Percentiles rank a stretch among this genome's conserved stretches.
phyloP scores from a whole-genome alignment of 2,797 vertebrate genomes.

The Lateolabrax maculatus region DNA sequence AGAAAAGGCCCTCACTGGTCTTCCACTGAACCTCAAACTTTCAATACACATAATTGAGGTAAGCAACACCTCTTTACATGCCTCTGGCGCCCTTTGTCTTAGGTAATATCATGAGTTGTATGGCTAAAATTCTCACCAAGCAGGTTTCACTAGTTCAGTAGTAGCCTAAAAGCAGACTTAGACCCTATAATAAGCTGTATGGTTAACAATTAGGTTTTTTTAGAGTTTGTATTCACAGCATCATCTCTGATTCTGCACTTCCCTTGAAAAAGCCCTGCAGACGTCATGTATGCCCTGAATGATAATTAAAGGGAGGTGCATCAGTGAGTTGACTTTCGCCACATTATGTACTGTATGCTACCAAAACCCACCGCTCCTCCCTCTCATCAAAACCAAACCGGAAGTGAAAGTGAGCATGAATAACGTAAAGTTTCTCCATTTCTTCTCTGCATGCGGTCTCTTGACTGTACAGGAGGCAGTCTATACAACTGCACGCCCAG shows the following conservation, averaged over 20 bases:
- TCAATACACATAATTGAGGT: not conserved
- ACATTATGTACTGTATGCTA: not conserved
- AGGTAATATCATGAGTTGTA: not conserved
- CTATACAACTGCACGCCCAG: rapidly evolving
- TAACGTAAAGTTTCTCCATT: slow-evolving; percentile 15
- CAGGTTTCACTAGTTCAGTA: not conserved
- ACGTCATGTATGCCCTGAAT: slow-evolving; percentile 34
- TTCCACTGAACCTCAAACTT: not conserved
- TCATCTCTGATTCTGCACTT: not conserved
- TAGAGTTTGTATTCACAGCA: slow-evolving; percentile 26
- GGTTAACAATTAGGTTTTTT: not conserved
- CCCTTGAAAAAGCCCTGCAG: slow-evolving; percentile 26
- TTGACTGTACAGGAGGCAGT: not conserved
- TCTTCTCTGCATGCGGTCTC: not conserved
- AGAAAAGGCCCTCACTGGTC: not conserved
- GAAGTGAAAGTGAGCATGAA: slow-evolving; percentile 8
- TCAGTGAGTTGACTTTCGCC: not conserved
- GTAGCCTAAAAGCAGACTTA: not conserved
- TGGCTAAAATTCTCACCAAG: not conserved
- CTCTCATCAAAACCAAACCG: not conserved
- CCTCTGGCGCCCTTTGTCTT: not conserved
- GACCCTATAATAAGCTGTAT: not conserved
- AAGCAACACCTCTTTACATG: not conserved
- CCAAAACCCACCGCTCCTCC: not conserved
- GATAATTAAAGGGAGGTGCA: slow-evolving; percentile 22